Base-by-base conservation (phyloP, 2,797 vertebrate genomes). In the Balearica regulorum region DNA sequence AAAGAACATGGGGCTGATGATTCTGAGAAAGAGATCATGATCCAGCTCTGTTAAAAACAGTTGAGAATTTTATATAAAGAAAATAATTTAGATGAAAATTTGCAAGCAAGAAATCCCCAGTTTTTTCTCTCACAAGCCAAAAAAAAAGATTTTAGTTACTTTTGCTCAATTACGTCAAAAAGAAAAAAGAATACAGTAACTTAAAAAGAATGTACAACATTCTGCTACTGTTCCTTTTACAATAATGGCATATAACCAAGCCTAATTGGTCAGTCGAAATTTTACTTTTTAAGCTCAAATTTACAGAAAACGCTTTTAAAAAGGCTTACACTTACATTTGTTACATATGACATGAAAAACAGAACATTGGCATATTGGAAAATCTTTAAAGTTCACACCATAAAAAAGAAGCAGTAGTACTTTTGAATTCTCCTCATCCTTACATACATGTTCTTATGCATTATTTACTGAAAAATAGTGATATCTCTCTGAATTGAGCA, bases 91-190 rank as follows among this genome's bases (percentile, higher is more conserved):
- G 55, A 51, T 10, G 2, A 57, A 64, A 57, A 43, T 3, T 31
- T 11, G 3, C 10, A 69, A 61, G 22, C 2, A 81, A 70, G 31
- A 66, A 13, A 13, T 1, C 0, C 2, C 3, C 14, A 37, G 1
- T 35, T 58, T 28, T 73, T 84, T 60, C 16, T 72, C 8, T 26
- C 10, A 8, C 8, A 75, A 57, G 6, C 6, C n/a, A n/a, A 4
- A 7, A 4, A 6, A 10, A 9, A 29, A 3, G 2, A 51, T 5
- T 29, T 61, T 11, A n/a, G 29, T 66, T 83, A 29, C 6, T 29
- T 58, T 35, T 54, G 5, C 11, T 41, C 15, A 41, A 28, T n/a
- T 25, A 19, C 11, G 5, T 26, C 8, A 46, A 70, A 79, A 91
- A 37, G 13, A 5, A 37, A 76, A n/a, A 90, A 82, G 2, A 21